phyloP scores from a whole-genome alignment of 2,797 vertebrate species.

The Psittacula derbiana region DNA sequence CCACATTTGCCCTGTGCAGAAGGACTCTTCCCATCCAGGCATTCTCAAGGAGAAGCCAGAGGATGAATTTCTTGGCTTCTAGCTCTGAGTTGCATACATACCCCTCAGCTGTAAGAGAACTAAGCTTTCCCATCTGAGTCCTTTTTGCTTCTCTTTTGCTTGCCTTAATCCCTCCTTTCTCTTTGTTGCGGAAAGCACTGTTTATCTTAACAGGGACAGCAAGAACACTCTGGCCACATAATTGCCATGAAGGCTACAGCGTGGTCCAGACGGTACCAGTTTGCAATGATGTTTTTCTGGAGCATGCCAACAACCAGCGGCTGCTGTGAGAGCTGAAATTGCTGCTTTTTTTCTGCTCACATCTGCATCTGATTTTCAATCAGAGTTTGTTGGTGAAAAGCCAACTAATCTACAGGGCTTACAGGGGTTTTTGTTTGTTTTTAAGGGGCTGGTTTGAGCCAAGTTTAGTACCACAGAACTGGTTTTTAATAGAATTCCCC shows the following conservation, averaged over 20 bases:
- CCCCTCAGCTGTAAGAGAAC: background rate
- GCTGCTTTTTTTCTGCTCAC: conserved; percentile 28
- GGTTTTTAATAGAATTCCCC: background rate
- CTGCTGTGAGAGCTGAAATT: conserved; percentile 35
- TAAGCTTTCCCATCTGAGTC: background rate
- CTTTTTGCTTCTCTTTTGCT: background rate
- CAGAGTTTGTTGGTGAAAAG: conserved; percentile 37
- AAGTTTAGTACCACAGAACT: conserved; percentile 32
- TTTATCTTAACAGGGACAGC: background rate
- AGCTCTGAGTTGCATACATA: background rate
- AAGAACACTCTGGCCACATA: background rate
- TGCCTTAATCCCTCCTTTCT: background rate
- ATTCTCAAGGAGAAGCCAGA: background rate
- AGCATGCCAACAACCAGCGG: background rate
- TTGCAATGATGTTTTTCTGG: background rate
- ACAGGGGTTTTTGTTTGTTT: conserved; percentile 17
- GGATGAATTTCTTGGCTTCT: background rate
- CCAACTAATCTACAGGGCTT: conserved; percentile 43
- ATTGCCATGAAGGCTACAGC: background rate
- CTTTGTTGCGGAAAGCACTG: background rate
- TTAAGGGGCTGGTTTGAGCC: conserved; percentile 4
- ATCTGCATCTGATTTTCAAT: conserved; percentile 60
- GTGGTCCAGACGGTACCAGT: background rate
- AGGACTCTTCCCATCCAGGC: background rate
- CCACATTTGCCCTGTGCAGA: background rate